Conservation (phyloP, 2,797 vertebrate species). For the Benthosema pterotum region DNA sequence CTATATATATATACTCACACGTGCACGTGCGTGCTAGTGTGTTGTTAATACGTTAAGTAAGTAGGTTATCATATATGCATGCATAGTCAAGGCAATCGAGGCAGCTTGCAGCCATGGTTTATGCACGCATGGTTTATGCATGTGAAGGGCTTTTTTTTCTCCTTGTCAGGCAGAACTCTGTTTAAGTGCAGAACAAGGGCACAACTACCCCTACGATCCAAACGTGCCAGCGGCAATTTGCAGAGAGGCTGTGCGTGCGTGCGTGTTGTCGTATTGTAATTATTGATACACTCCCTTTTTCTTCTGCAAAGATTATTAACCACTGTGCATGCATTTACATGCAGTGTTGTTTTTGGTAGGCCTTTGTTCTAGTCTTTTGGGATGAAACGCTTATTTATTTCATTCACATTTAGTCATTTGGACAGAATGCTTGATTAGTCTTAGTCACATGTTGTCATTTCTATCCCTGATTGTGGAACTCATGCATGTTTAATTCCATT, state of each 20-base stretch:
- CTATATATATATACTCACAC: too few relatives aligned
- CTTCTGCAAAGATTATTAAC: slow-evolving; percentile 34
- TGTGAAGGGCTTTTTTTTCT: slow-evolving; percentile 14
- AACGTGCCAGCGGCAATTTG: slow-evolving; percentile 23
- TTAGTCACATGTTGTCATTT: too few relatives aligned
- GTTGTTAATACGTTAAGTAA: neutral
- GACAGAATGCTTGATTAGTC: too few relatives aligned
- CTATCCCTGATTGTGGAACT: too few relatives aligned
- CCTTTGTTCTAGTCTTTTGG: too few relatives aligned
- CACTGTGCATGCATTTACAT: slow-evolving; percentile 36
- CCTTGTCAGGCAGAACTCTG: slow-evolving; percentile 19
- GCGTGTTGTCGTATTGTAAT: slow-evolving; percentile 40
- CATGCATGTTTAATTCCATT: too few relatives aligned
- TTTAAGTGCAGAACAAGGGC: slow-evolving; percentile 32
- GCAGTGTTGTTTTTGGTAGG: too few relatives aligned
- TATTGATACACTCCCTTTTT: slow-evolving; percentile 33
- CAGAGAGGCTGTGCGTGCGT: slow-evolving; percentile 18
- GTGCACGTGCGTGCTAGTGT: too few relatives aligned
- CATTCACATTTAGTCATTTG: too few relatives aligned
- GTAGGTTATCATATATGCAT: slow-evolving; percentile 18
- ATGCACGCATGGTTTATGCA: slow-evolving; percentile 33
- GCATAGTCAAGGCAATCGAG: slow-evolving; percentile 21
- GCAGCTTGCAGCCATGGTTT: slow-evolving; percentile 9
- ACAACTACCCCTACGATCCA: slow-evolving; percentile 37
- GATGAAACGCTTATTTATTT: too few relatives aligned